These are phyloP conservation scores for Archegozetes longisetosus DNA, from an alignment of 1,140 invertebrate species.

Conservation along the genomic window DNA sequence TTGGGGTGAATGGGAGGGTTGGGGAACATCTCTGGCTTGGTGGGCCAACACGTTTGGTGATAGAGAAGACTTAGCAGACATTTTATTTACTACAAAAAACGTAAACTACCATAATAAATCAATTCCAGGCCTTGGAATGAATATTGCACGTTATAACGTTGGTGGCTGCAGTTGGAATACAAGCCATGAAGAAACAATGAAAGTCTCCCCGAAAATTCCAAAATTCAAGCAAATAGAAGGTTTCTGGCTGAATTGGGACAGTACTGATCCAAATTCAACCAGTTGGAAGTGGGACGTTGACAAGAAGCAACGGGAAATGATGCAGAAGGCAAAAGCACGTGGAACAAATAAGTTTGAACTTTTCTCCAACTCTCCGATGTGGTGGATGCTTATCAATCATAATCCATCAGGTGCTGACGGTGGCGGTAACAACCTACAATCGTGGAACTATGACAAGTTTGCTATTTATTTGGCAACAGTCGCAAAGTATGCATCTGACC, in stretches of 20 bases:
- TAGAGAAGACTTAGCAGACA: not conserved
- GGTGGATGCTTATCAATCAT: not conserved
- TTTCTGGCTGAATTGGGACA: not conserved
- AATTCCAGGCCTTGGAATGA: not conserved
- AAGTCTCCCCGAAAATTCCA: not conserved
- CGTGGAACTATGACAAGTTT: not conserved
- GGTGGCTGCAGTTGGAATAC: not conserved
- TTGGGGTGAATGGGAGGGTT: not conserved
- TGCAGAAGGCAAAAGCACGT: not conserved
- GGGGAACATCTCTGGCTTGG: not conserved
- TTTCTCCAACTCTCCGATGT: not conserved
- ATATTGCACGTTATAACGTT: not conserved
- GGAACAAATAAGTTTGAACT: not conserved
- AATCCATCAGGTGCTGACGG: not conserved
- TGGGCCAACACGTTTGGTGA: not conserved
- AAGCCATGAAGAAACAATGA: not conserved
- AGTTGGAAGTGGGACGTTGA: not conserved
- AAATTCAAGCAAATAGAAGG: not conserved
- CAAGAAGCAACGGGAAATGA: not conserved
- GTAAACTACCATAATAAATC: not conserved
- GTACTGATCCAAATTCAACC: not conserved
- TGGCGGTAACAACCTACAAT: not conserved
- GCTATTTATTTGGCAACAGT: not conserved
- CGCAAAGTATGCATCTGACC: not conserved
- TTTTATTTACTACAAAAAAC: not conserved